Conservation (phyloP, 2,888 invertebrate species). For the Hipparchia sbordonii region DNA sequence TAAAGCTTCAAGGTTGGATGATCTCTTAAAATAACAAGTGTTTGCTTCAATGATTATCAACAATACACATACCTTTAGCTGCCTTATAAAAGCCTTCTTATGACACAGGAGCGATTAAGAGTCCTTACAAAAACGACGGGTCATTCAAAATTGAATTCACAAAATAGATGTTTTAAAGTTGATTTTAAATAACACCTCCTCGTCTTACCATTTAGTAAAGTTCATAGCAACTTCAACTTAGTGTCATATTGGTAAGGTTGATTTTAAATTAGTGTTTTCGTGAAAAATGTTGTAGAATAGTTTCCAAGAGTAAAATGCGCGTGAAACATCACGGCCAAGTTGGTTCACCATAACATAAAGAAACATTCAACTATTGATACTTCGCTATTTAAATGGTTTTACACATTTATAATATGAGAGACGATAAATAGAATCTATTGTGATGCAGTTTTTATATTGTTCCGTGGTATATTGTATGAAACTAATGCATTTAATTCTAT, state of each 20-base stretch:
- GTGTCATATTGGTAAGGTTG: slow-evolving; percentile 15
- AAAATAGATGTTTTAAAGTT: slow-evolving; percentile 16
- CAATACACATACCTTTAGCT: slow-evolving; percentile 80
- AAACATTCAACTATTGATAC: slow-evolving; percentile 79
- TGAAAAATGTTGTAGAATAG: slow-evolving; percentile 48
- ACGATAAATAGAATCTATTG: slow-evolving; percentile 77
- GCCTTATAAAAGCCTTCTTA: slow-evolving; percentile 75
- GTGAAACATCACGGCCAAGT: slow-evolving; percentile 80
- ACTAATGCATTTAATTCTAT: slow-evolving; percentile 78
- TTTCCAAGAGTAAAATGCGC: slow-evolving; percentile 72
- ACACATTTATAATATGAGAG: slow-evolving; percentile 81
- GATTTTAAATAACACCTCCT: slow-evolving; percentile 31
- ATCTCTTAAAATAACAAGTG: slow-evolving; percentile 84
- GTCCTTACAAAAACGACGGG: slow-evolving; percentile 13
- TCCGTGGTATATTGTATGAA: slow-evolving; percentile 74
- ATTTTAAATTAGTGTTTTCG: slow-evolving; percentile 40
- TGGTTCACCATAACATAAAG: slow-evolving; percentile 80
- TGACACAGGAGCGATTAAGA: slow-evolving; percentile 39
- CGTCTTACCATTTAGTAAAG: neutral
- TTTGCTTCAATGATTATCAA: slow-evolving; percentile 83
- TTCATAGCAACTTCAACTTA: slow-evolving; percentile 40
- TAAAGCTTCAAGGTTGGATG: slow-evolving; percentile 80
- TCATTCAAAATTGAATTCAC: slow-evolving; percentile 26
- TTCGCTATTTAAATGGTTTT: slow-evolving; percentile 81
- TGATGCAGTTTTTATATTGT: slow-evolving; percentile 69